A percentile compares a stretch with the other conserved stretches of the same genome.
Conservation (phyloP, 2,888 invertebrate genomes). For the Aleiodes alternator region DNA sequence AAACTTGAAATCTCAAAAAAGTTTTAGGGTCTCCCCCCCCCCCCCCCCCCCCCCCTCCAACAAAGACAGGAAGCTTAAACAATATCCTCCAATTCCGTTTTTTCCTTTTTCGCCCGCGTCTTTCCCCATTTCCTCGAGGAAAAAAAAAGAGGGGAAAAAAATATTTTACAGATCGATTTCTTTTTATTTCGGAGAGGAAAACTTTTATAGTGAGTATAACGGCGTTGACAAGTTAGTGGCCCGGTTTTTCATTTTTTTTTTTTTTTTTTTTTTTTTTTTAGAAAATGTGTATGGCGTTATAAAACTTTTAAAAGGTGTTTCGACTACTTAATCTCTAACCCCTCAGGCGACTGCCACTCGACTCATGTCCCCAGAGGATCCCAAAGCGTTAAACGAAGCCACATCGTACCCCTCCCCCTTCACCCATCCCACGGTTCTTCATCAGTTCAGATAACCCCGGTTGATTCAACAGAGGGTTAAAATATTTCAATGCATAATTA, state of each 20-base stretch:
- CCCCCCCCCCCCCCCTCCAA: too few species aligned
- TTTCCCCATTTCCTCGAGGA: slow-evolving; percentile 38
- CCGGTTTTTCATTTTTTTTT: not conserved
- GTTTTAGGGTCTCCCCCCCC: not conserved
- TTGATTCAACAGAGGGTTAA: slow-evolving; percentile 21
- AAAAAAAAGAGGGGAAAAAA: slow-evolving; percentile 31
- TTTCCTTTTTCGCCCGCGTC: slow-evolving; percentile 22
- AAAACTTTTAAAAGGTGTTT: slow-evolving; percentile 65
- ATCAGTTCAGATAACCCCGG: slow-evolving; percentile 29
- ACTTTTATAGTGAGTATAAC: not conserved
- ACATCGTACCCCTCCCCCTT: slow-evolving; percentile 16
- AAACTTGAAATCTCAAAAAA: slow-evolving; percentile 18
- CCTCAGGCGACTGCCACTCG: slow-evolving; percentile 51
- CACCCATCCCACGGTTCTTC: not conserved
- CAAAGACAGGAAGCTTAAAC: slow-evolving; percentile 15
- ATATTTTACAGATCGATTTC: slow-evolving; percentile 15
- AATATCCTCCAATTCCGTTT: slow-evolving; percentile 14
- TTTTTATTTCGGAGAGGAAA: not conserved
- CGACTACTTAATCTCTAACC: slow-evolving; percentile 61
- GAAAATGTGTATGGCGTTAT: slow-evolving; percentile 46
- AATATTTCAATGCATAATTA: slow-evolving; percentile 34
- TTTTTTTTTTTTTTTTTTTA: slow-evolving; percentile 39
- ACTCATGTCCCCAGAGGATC: slow-evolving; percentile 55
- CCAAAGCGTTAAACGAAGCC: slow-evolving; percentile 48
- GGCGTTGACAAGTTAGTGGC: not conserved